A percentile compares a stretch with the other conserved stretches of the same genome.
phyloP scores from a whole-genome alignment of 2,888 invertebrate genomes.

The Imbricaverruca yamaguchii region DNA sequence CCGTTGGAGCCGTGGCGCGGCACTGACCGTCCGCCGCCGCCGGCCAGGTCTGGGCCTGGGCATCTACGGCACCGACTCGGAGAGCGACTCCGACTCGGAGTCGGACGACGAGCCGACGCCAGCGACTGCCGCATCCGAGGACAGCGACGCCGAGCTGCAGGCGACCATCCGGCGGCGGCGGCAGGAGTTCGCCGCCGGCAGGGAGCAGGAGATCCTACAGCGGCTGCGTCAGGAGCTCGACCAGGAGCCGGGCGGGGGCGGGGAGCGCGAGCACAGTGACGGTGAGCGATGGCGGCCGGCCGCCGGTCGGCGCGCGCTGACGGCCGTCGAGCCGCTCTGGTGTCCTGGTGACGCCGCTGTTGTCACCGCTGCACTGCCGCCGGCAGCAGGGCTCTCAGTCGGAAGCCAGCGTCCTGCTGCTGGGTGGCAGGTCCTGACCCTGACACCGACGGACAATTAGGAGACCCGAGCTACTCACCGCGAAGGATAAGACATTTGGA shows the following conservation, averaged over 20 bases:
- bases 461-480: no score
- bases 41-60: constrained; percentile 16
- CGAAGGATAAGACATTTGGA: no score
- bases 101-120: constrained; percentile 5
- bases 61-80: constrained; percentile 26
- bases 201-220: constrained; percentile 31
- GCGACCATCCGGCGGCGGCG: constrained; percentile 31
- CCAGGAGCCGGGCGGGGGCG: constrained; percentile 13
- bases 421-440: no score
- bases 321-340: not conserved
- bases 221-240: constrained; percentile 30
- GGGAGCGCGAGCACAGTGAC: not conserved
- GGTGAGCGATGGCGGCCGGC: constrained; percentile 10
- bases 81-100: constrained; percentile 17
- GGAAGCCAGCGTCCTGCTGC: no score
- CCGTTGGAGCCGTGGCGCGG: no score
- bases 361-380: no score
- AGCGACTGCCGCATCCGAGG: constrained; percentile 26
- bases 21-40: not conserved
- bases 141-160: constrained; percentile 33
- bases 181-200: constrained; percentile 28
- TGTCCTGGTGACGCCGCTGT: no score
- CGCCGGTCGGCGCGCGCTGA: not conserved
- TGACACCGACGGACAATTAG: no score
- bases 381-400: no score